Conservation (phyloP, 1,140 invertebrate genomes). For the Ceratoteleas bidentatus region DNA sequence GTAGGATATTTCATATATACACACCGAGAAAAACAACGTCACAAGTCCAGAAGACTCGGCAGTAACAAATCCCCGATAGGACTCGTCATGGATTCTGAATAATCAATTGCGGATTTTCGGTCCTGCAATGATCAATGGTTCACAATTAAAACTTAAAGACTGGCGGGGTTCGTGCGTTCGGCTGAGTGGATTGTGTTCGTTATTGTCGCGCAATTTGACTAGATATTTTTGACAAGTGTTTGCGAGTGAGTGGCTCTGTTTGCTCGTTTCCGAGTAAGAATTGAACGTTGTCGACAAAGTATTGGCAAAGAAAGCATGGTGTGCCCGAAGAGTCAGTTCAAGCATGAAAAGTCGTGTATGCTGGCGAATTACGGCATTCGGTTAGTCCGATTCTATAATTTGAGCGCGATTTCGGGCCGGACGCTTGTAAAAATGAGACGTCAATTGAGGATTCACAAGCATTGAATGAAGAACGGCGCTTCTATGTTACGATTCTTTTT, state of each 20-base stretch:
- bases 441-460: constrained; percentile 43
- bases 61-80: constrained; percentile 43
- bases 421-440: constrained; percentile 23
- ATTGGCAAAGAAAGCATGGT: background rate
- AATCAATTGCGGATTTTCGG: constrained; percentile 56
- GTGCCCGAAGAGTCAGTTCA: background rate
- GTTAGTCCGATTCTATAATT: too few species aligned
- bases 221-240: constrained; percentile 49
- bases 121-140: constrained; percentile 58
- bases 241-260: background rate
- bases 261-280: too few species aligned
- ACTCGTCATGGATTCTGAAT: constrained; percentile 48
- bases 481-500: too few species aligned
- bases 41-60: constrained; percentile 57
- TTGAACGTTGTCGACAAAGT: too few species aligned
- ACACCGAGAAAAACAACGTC: constrained; percentile 60
- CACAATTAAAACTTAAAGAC: constrained; percentile 31
- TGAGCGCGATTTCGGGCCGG: too few species aligned
- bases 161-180: background rate
- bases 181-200: background rate
- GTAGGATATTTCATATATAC: constrained; percentile 34
- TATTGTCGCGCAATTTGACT: constrained; percentile 12
- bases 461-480: constrained; percentile 9
- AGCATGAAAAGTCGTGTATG: background rate
- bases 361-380: background rate